Evolutionary conservation across 92 coral and sea anemone genomes (phyloP).

Genomic region (Scolanthus callimorphus): DNA sequence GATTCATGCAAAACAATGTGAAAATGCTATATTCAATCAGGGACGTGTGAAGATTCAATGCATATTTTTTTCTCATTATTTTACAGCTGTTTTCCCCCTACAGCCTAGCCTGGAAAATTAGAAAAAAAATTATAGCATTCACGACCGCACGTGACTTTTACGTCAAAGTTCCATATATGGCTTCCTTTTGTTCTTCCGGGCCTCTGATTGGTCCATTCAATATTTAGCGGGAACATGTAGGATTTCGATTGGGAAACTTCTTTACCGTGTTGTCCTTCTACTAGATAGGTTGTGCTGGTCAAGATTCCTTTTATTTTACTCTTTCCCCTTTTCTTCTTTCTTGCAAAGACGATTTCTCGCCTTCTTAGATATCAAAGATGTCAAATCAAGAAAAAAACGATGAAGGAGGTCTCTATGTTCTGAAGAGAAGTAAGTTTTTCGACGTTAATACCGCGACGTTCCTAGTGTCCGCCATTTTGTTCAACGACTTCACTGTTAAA

Average conservation of each 20-base stretch:
- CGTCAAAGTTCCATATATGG: neutral
- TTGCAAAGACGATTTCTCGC: slow-evolving; percentile 2
- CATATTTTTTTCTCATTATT: too few relatives aligned
- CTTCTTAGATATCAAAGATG: slow-evolving; percentile 16
- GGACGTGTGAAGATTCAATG: too few relatives aligned
- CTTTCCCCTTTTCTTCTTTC: neutral
- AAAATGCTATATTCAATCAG: too few relatives aligned
- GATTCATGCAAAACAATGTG: too few relatives aligned
- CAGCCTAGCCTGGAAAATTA: too few relatives aligned
- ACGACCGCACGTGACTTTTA: too few relatives aligned
- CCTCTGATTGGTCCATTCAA: neutral
- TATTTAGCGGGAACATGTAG: neutral
- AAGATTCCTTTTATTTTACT: neutral
- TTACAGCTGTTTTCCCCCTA: too few relatives aligned
- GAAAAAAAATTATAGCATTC: too few relatives aligned
- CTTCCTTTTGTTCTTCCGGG: neutral
- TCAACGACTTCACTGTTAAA: neutral
- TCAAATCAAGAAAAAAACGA: slow-evolving; percentile 40
- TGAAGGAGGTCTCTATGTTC: slow-evolving; percentile 44
- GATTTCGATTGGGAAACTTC: neutral
- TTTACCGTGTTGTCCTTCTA: neutral
- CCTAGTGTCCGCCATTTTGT: slow-evolving; percentile 66
- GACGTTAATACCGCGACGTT: neutral
- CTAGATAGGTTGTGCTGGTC: neutral
- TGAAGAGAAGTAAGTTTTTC: slow-evolving; percentile 62